Conservation (phyloP, 2,797 vertebrate species). For the Miichthys miiuy region DNA sequence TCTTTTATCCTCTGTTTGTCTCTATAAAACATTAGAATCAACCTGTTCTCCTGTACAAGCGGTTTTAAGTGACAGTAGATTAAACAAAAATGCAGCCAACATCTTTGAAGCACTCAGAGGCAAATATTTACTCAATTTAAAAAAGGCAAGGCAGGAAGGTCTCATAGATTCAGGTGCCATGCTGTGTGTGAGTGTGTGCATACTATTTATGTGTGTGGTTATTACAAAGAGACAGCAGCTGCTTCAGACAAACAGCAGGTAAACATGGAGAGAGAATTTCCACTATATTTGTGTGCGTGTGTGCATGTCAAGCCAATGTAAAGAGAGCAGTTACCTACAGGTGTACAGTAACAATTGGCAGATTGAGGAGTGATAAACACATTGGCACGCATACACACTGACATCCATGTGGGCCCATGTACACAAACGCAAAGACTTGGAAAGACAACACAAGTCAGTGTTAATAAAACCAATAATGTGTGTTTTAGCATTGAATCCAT, state of each 20-base stretch:
- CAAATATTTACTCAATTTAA: conserved; percentile 66
- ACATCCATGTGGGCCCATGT: neutral
- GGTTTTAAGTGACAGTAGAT: conserved; percentile 48
- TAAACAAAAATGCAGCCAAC: conserved; percentile 42
- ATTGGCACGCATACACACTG: neutral
- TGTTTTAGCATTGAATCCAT: neutral
- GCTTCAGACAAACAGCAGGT: conserved; percentile 59
- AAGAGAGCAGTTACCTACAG: conserved; percentile 55
- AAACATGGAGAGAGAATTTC: conserved; percentile 38
- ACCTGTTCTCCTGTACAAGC: conserved; percentile 3
- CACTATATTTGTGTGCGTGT: conserved; percentile 20
- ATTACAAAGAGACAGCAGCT: conserved; percentile 69
- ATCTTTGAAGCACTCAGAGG: conserved; percentile 54
- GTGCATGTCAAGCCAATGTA: conserved; percentile 21
- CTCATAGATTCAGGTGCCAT: conserved; percentile 54
- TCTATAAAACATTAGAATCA: conserved; percentile 35
- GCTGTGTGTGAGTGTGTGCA: conserved; percentile 4
- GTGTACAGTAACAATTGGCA: conserved; percentile 37
- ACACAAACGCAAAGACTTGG: no score
- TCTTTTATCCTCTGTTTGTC: conserved; percentile 28
- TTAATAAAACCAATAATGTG: neutral
- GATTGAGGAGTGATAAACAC: conserved; percentile 22
- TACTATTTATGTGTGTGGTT: neutral
- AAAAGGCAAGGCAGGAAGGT: conserved; percentile 42
- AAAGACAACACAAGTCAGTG: conserved; percentile 3